These are phyloP conservation scores for Gerris lacustris DNA, from an alignment of 2,888 invertebrate species.

Conservation along the genomic window DNA sequence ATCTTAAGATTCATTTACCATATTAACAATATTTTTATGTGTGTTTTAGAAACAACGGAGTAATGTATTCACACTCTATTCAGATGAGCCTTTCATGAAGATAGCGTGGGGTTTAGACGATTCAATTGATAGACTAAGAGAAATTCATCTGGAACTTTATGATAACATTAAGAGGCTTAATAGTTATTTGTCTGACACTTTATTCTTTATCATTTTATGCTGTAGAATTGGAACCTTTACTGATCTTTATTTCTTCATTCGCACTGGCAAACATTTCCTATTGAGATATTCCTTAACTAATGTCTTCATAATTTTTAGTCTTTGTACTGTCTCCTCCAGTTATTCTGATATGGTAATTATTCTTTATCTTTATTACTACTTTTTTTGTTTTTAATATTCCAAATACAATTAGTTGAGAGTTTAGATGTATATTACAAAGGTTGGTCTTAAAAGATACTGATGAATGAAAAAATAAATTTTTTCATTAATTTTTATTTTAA, in stretches of 20 bases:
- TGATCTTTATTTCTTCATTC: not conserved
- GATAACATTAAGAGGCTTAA: not conserved
- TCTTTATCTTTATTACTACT: too few relatives aligned
- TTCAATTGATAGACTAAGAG: not conserved
- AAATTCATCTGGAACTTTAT: not conserved
- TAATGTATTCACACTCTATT: not conserved
- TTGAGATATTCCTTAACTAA: not conserved
- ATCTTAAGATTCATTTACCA: too few relatives aligned
- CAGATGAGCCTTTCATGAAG: not conserved
- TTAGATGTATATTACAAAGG: too few relatives aligned
- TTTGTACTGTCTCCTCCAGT: not conserved
- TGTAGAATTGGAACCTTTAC: not conserved
- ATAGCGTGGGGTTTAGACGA: not conserved
- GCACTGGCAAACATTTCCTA: not conserved
- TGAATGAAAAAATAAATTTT: too few relatives aligned
- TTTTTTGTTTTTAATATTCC: too few relatives aligned
- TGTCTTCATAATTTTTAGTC: not conserved
- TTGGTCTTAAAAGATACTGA: too few relatives aligned
- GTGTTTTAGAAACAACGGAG: not conserved
- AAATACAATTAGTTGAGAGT: too few relatives aligned
- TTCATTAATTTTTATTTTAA: too few relatives aligned
- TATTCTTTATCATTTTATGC: not conserved
- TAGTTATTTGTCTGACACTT: not conserved
- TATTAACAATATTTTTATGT: too few relatives aligned
- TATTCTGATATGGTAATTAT: not conserved